phyloP scores from a whole-genome alignment of 2,888 invertebrate species.

The Agonum fuliginosum region DNA sequence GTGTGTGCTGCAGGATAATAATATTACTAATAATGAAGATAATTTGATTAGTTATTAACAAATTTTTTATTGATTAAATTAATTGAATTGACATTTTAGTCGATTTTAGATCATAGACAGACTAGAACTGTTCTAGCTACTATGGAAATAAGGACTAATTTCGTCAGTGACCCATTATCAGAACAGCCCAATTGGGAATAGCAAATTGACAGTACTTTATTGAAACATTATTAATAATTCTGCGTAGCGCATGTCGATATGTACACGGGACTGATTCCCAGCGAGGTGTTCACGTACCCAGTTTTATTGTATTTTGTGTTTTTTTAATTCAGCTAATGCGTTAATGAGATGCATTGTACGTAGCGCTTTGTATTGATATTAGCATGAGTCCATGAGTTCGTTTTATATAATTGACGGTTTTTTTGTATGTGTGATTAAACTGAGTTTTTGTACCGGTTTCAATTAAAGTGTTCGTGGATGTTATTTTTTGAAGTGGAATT shows the following conservation, averaged over 20 bases:
- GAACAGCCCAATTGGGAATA: not conserved
- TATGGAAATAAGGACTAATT: too few relatives aligned
- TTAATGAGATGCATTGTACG: constrained; percentile 22
- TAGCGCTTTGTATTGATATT: not conserved
- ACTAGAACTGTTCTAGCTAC: too few relatives aligned
- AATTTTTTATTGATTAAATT: too few relatives aligned
- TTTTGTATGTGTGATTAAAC: not conserved
- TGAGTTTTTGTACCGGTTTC: constrained; percentile 1
- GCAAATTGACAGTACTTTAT: not conserved
- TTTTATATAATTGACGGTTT: constrained; percentile 26
- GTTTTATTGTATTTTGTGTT: not conserved
- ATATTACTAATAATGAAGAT: too few relatives aligned
- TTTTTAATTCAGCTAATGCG: not conserved
- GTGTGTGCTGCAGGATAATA: too few relatives aligned
- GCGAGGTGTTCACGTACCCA: constrained; percentile 15
- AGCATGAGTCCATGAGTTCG: not conserved
- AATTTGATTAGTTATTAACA: too few relatives aligned
- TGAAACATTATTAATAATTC: constrained; percentile 18
- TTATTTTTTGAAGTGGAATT: constrained; percentile 25
- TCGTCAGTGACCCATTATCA: not conserved
- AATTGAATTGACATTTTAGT: too few relatives aligned
- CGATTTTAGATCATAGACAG: too few relatives aligned
- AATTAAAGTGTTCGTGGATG: constrained; percentile 28
- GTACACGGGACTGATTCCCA: not conserved
- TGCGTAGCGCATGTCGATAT: not conserved